A percentile compares a stretch with the other conserved stretches of the same genome.
Conservation (phyloP, 2,797 vertebrate species). For the Myiothlypis coronata region DNA sequence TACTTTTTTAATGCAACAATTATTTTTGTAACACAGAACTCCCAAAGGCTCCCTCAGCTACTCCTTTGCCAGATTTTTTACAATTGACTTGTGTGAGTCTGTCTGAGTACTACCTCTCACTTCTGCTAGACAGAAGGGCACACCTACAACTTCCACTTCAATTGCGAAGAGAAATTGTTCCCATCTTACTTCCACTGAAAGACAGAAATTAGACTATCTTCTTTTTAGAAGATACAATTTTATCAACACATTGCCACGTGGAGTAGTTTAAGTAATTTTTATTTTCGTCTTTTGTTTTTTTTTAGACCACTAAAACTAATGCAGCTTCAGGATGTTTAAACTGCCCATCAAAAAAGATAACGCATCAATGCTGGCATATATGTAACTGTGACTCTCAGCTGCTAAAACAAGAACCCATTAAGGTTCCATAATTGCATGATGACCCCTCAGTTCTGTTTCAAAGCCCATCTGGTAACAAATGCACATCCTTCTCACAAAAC, state of each 20-base stretch:
- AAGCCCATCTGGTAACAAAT: background rate
- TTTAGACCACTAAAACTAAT: background rate
- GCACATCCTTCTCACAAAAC: fast-evolving
- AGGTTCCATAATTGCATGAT: fast-evolving
- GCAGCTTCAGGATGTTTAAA: background rate
- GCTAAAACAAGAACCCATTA: background rate
- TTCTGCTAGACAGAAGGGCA: background rate
- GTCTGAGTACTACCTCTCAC: background rate
- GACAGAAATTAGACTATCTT: background rate
- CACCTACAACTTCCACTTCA: background rate
- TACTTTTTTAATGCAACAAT: background rate
- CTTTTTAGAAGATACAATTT: background rate
- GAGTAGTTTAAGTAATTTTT: background rate
- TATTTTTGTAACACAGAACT: background rate
- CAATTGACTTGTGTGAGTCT: background rate
- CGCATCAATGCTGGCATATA: background rate
- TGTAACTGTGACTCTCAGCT: background rate
- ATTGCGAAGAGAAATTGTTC: background rate
- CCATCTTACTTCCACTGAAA: background rate
- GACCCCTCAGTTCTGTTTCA: background rate
- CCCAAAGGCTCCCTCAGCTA: background rate
- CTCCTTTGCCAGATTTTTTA: background rate
- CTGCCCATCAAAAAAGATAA: background rate
- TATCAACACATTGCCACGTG: background rate
- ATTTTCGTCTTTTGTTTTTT: background rate